Evolutionary conservation across 2,797 vertebrate species (phyloP).

Genomic region (Rhinogobio ventralis): DNA sequence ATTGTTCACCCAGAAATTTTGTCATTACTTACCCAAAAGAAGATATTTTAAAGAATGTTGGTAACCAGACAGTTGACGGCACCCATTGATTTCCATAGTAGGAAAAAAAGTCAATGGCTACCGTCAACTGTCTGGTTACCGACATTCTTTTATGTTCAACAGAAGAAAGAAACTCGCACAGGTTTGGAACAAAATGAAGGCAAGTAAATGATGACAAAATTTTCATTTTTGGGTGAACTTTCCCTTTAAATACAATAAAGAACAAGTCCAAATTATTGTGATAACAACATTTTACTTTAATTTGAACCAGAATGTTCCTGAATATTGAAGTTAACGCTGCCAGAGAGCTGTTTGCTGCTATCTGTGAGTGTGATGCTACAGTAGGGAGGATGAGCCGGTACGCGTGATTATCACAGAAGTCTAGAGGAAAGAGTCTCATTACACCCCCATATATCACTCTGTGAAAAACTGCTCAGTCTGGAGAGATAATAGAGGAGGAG

Average conservation of each 20-base stretch:
- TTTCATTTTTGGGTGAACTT: too few relatives aligned
- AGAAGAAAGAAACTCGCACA: too few relatives aligned
- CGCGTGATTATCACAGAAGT: conserved; percentile 69
- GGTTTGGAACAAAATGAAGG: too few relatives aligned
- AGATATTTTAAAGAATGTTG: too few relatives aligned
- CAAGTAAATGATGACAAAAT: too few relatives aligned
- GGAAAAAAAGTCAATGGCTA: too few relatives aligned
- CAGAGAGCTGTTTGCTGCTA: conserved; percentile 13
- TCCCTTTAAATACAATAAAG: not conserved
- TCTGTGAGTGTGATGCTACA: conserved; percentile 68
- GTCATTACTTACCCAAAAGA: too few relatives aligned
- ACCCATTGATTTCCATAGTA: too few relatives aligned
- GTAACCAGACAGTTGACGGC: too few relatives aligned
- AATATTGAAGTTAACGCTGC: not conserved
- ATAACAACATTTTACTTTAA: not conserved
- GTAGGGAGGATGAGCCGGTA: conserved; percentile 75
- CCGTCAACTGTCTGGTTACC: too few relatives aligned
- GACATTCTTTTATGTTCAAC: too few relatives aligned
- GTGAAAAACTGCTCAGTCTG: conserved; percentile 58
- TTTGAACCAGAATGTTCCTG: not conserved
- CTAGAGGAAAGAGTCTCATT: conserved; percentile 76
- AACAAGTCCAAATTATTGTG: not conserved
- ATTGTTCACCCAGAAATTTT: too few relatives aligned
- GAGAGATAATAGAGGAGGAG: conserved; percentile 75
- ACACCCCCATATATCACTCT: conserved; percentile 72